Conservation (phyloP, 2,797 vertebrate genomes). For the Synaphobranchus kaupii region DNA sequence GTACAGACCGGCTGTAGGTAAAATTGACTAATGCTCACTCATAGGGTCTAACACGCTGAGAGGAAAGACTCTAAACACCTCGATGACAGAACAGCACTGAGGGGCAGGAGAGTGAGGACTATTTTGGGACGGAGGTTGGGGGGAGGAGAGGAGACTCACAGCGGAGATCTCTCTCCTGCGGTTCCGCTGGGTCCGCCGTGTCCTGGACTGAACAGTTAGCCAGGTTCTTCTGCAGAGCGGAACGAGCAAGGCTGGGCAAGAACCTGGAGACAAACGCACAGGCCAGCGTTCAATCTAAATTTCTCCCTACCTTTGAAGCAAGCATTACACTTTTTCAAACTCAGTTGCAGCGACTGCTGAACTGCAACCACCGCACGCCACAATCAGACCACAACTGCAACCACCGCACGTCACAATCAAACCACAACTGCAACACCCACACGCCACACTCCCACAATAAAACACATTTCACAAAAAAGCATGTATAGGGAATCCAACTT, state of each 20-base stretch:
- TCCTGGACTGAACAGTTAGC: conserved; percentile 76
- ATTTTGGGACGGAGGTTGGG: not conserved
- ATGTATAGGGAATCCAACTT: too few species aligned
- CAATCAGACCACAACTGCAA: too few species aligned
- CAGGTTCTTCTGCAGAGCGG: conserved; percentile 86
- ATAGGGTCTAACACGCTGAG: not conserved
- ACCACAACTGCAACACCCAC: too few species aligned
- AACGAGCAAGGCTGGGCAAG: conserved; percentile 87
- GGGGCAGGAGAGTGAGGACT: not conserved
- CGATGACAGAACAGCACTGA: not conserved
- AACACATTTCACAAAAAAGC: too few species aligned
- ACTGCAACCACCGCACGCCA: too few species aligned
- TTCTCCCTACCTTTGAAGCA: too few species aligned
- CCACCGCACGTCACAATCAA: too few species aligned
- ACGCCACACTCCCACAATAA: too few species aligned
- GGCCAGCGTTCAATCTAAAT: not conserved
- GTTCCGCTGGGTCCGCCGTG: conserved; percentile 49
- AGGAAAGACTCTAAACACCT: not conserved
- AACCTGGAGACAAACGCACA: conserved; percentile 73
- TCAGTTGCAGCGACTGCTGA: too few species aligned
- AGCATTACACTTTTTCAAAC: too few species aligned
- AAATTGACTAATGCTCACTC: not conserved
- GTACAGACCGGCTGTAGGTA: too few species aligned
- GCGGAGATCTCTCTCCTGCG: conserved; percentile 64
- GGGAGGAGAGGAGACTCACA: conserved; percentile 73